These are phyloP conservation scores for Campoplex nolae DNA, from an alignment of 2,888 invertebrate species.

Conservation along the genomic window DNA sequence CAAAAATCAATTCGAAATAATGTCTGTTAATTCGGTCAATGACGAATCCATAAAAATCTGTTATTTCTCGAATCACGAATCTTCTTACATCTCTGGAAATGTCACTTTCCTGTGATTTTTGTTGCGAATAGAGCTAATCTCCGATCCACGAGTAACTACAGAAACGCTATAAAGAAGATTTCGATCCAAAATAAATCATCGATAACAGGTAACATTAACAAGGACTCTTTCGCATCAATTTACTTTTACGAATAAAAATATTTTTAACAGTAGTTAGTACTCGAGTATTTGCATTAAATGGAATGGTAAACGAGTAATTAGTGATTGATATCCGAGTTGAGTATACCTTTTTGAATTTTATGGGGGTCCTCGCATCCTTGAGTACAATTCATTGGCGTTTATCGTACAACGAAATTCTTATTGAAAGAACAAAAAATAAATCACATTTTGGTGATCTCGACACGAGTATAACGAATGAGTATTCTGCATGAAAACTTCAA, in stretches of 20 bases:
- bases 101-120: background rate
- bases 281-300: conserved; percentile 1
- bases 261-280: background rate
- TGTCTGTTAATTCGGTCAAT: too few relatives aligned
- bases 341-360: background rate
- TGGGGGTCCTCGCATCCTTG: background rate
- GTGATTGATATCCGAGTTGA: background rate
- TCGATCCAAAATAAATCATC: background rate
- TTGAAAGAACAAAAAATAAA: background rate
- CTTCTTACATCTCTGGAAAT: background rate
- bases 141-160: background rate
- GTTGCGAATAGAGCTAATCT: background rate
- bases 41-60: too few relatives aligned
- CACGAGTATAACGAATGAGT: conserved; percentile 13
- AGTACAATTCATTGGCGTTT: background rate
- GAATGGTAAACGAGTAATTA: conserved; percentile 4
- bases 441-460: background rate
- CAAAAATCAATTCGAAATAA: background rate
- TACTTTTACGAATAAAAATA: background rate
- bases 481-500: conserved; percentile 16
- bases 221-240: background rate
- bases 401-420: background rate
- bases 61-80: background rate
- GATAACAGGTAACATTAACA: background rate
- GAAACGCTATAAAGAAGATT: background rate